These are phyloP conservation scores for Caenorhabditis becei DNA, from an alignment of 2,888 invertebrate genomes.

Conservation along the genomic window DNA sequence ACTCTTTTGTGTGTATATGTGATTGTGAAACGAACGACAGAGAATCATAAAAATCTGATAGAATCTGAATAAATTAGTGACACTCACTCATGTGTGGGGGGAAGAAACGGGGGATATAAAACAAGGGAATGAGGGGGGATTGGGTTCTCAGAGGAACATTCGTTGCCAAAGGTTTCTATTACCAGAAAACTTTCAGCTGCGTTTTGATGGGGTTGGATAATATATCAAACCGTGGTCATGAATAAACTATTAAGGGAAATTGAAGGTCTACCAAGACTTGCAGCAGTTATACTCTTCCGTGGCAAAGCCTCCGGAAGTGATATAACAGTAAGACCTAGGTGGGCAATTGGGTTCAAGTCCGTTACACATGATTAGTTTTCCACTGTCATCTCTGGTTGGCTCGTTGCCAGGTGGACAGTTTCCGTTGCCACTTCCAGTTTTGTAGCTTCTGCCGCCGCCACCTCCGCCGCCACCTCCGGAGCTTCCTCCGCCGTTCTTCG, in stretches of 20 bases:
- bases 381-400: conserved; percentile 73
- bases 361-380: conserved; percentile 76
- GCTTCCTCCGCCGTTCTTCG: conserved; percentile 58
- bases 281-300: conserved; percentile 81
- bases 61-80: conserved; percentile 58
- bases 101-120: conserved; percentile 13
- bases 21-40: conserved; percentile 22
- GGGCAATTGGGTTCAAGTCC: conserved; percentile 81
- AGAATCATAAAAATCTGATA: conserved; percentile 40
- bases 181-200: conserved; percentile 47
- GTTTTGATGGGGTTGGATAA: not conserved
- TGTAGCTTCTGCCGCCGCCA: conserved; percentile 62
- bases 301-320: conserved; percentile 79
- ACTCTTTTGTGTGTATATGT: conserved; percentile 27
- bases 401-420: conserved; percentile 80
- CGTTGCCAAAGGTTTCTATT: conserved; percentile 46
- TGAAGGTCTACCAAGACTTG: conserved; percentile 72
- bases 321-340: conserved; percentile 81
- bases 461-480: conserved; percentile 52
- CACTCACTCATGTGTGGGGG: conserved; percentile 64
- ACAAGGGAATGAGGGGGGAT: conserved; percentile 6
- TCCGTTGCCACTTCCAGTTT: conserved; percentile 73
- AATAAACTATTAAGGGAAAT: conserved; percentile 22
- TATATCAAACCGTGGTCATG: conserved; percentile 48
- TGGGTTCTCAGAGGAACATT: conserved; percentile 25